A percentile compares a stretch with the other conserved stretches of the same genome.
Evolutionary conservation across 53 echinoderm and acorn worm genomes (phyloP).

Genomic region (Luidia sarsii): DNA sequence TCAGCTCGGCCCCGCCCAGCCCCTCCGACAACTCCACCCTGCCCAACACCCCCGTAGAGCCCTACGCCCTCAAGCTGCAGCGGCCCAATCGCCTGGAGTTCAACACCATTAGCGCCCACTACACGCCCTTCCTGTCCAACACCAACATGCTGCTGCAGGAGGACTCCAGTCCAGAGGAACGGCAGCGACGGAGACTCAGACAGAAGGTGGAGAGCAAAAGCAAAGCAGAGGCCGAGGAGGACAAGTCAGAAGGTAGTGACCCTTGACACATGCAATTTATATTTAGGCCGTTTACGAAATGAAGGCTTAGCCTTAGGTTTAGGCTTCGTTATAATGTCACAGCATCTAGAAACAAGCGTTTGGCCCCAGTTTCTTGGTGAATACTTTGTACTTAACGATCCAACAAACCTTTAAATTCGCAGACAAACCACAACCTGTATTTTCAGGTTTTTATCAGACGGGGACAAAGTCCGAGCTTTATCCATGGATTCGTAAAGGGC

Average conservation of each 20-base stretch:
- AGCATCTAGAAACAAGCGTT: no score
- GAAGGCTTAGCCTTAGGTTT: no score
- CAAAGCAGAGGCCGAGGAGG: slow-evolving; percentile 18
- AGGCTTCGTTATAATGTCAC: no score
- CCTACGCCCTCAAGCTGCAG: slow-evolving; percentile 59
- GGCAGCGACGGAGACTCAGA: slow-evolving; percentile 28
- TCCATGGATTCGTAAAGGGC: no score
- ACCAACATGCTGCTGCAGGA: slow-evolving; percentile 91
- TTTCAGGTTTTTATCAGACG: no score
- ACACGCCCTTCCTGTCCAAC: slow-evolving; percentile 87
- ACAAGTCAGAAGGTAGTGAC: slow-evolving; percentile 26
- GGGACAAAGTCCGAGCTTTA: no score
- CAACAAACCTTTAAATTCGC: no score
- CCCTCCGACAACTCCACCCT: slow-evolving; percentile 58
- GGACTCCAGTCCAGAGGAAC: slow-evolving; percentile 88
- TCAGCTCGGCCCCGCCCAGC: slow-evolving; percentile 54
- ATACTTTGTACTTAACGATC: no score
- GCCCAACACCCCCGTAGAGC: slow-evolving; percentile 56
- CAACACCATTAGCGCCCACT: slow-evolving; percentile 75
- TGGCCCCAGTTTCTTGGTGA: no score
- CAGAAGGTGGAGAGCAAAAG: slow-evolving; percentile 33
- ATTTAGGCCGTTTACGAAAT: no score
- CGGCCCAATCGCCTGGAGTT: slow-evolving; percentile 56
- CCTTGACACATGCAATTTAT: no score
- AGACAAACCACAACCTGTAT: no score